A percentile compares a stretch with the other conserved stretches of the same genome.
Evolutionary conservation across 2,888 invertebrate species (phyloP).

Genomic region (Calephelis perditalis): DNA sequence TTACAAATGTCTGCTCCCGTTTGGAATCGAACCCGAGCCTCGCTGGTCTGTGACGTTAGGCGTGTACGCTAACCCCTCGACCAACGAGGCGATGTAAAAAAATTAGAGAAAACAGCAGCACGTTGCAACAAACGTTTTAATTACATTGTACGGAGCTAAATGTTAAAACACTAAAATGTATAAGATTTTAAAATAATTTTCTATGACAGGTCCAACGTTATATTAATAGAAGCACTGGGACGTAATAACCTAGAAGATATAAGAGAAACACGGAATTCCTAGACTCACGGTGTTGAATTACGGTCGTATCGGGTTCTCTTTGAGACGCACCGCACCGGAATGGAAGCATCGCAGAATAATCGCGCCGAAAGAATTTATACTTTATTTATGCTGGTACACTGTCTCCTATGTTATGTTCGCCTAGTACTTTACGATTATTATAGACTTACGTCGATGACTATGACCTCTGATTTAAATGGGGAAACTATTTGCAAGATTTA

Average conservation of each 20-base stretch:
- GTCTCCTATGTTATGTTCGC: constrained; percentile 40
- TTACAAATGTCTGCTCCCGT: too few species aligned
- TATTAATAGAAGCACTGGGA: constrained; percentile 39
- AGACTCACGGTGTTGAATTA: constrained; percentile 52
- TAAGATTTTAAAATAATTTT: constrained; percentile 32
- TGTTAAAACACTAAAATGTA: constrained; percentile 8
- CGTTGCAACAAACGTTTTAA: too few species aligned
- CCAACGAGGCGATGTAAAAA: too few species aligned
- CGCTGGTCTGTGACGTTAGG: too few species aligned
- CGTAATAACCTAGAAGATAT: constrained; percentile 42
- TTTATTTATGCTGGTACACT: constrained; percentile 38
- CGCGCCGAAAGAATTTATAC: constrained; percentile 40
- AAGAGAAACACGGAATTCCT: constrained; percentile 52
- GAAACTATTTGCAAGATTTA: neutral
- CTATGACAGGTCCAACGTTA: constrained; percentile 36
- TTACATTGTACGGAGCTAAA: neutral
- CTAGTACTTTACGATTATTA: constrained; percentile 46
- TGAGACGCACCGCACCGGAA: constrained; percentile 51
- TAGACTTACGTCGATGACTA: constrained; percentile 32
- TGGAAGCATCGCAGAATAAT: constrained; percentile 41
- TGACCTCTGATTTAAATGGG: constrained; percentile 26
- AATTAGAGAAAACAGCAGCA: too few species aligned
- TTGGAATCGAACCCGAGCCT: too few species aligned
- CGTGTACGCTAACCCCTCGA: too few species aligned
- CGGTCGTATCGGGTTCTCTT: constrained; percentile 54